Evolutionary conservation across 30 jellyfish, hydroid and myxozoan genomes (phyloP), one percentile per base, ranked within the genome.

Genomic region (Catostylus mosaicus): DNA sequence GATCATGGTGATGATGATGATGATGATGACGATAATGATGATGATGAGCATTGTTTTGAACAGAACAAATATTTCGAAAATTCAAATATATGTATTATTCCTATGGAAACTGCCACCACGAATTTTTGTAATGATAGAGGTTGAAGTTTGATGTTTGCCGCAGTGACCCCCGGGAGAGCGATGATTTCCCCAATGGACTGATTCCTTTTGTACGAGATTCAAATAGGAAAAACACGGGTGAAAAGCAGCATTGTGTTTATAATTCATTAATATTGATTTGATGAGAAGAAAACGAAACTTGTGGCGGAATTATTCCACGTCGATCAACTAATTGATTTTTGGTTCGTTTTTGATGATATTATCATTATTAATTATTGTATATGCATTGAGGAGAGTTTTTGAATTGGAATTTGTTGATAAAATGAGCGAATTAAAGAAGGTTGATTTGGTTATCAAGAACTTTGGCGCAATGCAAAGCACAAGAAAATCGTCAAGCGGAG

Each of bases 91-190:
- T n/a, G n/a, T n/a, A n/a, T n/a, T n/a, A n/a, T n/a, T n/a, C n/a
- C n/a, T n/a, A n/a, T n/a, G n/a, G n/a, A n/a, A n/a, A n/a, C n/a
- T n/a, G n/a, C n/a, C n/a, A n/a, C n/a, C n/a, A n/a, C n/a, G n/a
- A n/a, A n/a, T n/a, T n/a, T n/a, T n/a, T n/a, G n/a, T n/a, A n/a
- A n/a, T n/a, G n/a, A n/a, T n/a, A n/a, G n/a, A 8, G 12, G 16
- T 43, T 16, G 56, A 43, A 8, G 56, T 43, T 43, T 43, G 56
- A 43, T 43, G 56, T 43, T 43, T 43, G 8, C 56, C 56, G 56
- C 56, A 37, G 51, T 30, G 30, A 73, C 84, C 84, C 84, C 84
- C 84, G 84, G 43, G 72, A 73, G 43, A 11, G 29, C 2, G 47
- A 6, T 14, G 51, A 19, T 45, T 24, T 47, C 69, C 60, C 69